Base-by-base conservation (phyloP, 2,888 invertebrate species). In the Liposcelis brunnea region DNA sequence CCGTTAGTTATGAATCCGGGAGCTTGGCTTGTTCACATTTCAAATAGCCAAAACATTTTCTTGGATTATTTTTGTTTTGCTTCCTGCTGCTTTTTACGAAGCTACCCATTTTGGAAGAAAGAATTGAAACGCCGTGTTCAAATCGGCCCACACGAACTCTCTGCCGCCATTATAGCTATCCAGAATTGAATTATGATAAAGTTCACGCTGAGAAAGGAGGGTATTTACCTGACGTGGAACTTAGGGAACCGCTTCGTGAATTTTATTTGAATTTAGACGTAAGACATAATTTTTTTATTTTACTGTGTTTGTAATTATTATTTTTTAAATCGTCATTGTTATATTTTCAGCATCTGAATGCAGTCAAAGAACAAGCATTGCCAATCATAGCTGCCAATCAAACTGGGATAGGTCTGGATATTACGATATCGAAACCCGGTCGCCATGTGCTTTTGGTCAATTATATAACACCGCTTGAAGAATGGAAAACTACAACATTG, bases 81-180 rank as follows among this genome's bases (percentile, higher is more conserved):
- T 99, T 19, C 98, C 98, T 0, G 82, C 87, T 53, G 86, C 91
- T n/a, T 98, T 91, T 61, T 98, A 94, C 62, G 89, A 94, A 60
- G 94, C 91, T 0, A 81, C n/a, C 85, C 0, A 79, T 91, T 31
- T 68, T 99, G 2, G 85, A 86, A 1, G 78, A 87, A 50, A 72
- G 79, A 49, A 82, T 94, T 1, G 77, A 80, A 50, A 74, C 74
- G 37, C 89, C 93, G 0, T 97, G 95, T 59, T 59, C 54, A 5
- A 52, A 61, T 2, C 78, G 75, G 7, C 74, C 74, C 52, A 68
- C 70, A 50, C n/a, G n/a, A n/a, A 71, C 72, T 16, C 67, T 85
- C 1, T 97, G 94, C 58, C 70, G 86, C 1, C 80, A 87, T 53
- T 86, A 80, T 56, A 75, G 77, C n/a, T 94, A 93, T 61, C 90